Percentiles rank a stretch among this genome's conserved stretches.
Evolutionary conservation across 1,140 invertebrate genomes (phyloP).

Genomic region (Grapholita molesta): DNA sequence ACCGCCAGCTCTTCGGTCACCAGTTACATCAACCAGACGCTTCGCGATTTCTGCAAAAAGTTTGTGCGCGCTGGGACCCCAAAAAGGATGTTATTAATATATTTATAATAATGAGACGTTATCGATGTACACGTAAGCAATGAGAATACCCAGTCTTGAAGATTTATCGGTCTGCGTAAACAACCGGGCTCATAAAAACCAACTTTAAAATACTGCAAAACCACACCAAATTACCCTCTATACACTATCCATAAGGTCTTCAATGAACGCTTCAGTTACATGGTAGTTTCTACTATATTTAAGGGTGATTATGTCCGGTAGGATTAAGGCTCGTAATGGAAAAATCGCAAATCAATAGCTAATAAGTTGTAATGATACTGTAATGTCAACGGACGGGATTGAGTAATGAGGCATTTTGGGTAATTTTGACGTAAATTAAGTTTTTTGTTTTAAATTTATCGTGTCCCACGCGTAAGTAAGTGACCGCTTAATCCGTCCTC

Average conservation of each 20-base stretch:
- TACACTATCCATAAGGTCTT: neutral
- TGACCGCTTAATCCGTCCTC: no score
- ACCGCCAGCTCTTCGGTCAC: no score
- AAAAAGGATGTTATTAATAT: no score
- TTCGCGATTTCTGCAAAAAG: no score
- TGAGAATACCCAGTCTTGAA: neutral
- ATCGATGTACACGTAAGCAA: neutral
- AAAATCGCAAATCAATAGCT: conserved; percentile 18
- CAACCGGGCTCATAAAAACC: neutral
- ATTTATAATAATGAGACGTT: no score
- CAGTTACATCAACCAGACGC: no score
- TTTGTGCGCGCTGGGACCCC: no score
- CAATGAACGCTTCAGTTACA: neutral
- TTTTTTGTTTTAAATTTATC: neutral
- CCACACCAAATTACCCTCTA: neutral
- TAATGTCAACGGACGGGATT: conserved; percentile 5
- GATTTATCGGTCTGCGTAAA: conserved; percentile 8
- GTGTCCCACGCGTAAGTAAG: neutral
- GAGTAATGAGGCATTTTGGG: neutral
- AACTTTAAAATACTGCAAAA: neutral
- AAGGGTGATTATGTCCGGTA: neutral
- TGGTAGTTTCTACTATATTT: neutral
- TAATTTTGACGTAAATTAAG: conserved; percentile 4
- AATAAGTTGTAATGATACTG: conserved; percentile 14
- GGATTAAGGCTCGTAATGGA: conserved; percentile 2